These are phyloP conservation scores for Ursus arctos DNA, from an alignment of 2,113 vertebrate genomes.

Conservation along the genomic window DNA sequence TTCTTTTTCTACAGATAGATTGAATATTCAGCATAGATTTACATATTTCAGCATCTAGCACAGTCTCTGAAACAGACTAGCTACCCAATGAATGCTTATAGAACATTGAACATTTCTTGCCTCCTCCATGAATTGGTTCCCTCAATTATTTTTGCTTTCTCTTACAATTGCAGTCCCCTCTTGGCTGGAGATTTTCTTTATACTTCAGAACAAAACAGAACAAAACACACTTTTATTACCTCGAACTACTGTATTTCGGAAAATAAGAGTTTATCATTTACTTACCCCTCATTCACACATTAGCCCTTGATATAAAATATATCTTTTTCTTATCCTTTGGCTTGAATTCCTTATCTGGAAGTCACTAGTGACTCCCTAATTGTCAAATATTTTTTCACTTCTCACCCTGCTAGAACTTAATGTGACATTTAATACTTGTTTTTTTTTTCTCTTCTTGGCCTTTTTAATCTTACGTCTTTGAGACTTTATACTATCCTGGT, in stretches of 20 bases:
- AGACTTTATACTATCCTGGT: neutral
- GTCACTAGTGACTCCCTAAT: neutral
- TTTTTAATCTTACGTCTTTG: neutral
- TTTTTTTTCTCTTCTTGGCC: neutral
- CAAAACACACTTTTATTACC: neutral
- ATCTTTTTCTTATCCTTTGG: neutral
- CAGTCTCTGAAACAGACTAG: neutral
- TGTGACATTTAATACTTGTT: neutral
- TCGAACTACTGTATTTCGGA: neutral
- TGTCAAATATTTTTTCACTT: slow-evolving; percentile 23
- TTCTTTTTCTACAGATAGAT: neutral
- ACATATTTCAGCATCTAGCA: neutral
- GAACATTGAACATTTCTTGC: neutral
- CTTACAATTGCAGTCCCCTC: neutral
- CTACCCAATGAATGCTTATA: neutral
- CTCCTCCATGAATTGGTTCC: neutral
- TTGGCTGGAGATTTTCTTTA: neutral
- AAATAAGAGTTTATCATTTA: neutral
- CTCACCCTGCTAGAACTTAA: neutral
- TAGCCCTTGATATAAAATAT: neutral
- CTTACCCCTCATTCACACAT: neutral
- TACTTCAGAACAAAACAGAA: neutral
- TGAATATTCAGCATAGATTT: neutral
- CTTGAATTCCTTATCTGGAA: neutral
- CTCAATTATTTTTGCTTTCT: neutral